These are phyloP conservation scores for Gryllus bimaculatus DNA, from an alignment of 1,140 invertebrate genomes.

Conservation along the genomic window DNA sequence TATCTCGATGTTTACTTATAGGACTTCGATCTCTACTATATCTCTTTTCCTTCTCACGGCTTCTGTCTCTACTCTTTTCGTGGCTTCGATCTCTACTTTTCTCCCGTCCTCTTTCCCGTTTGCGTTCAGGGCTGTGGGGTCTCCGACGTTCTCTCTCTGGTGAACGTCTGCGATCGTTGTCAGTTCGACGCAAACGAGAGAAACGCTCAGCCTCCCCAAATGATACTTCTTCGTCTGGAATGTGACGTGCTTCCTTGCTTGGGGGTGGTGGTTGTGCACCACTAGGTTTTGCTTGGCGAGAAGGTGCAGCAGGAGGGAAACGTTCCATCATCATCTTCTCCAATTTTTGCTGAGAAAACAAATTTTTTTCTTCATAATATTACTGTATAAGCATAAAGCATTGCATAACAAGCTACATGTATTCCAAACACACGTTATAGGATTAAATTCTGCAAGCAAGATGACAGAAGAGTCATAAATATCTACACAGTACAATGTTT, in stretches of 20 bases:
- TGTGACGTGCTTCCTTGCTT: slow-evolving; percentile 34
- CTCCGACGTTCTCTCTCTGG: slow-evolving; percentile 22
- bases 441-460: too few relatives aligned
- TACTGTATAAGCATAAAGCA: not conserved
- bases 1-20: slow-evolving; percentile 30
- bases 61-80: slow-evolving; percentile 16
- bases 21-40: slow-evolving; percentile 23
- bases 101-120: slow-evolving; percentile 23
- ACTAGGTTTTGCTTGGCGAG: slow-evolving; percentile 31
- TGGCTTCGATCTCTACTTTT: slow-evolving; percentile 19
- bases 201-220: slow-evolving; percentile 40
- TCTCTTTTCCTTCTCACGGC: slow-evolving; percentile 22
- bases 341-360: slow-evolving; percentile 47
- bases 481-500: too few relatives aligned
- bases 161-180: slow-evolving; percentile 11
- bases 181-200: slow-evolving; percentile 17
- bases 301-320: slow-evolving; percentile 40
- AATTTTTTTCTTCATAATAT: not conserved
- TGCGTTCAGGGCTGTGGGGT: slow-evolving; percentile 27
- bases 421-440: too few relatives aligned
- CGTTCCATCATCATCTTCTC: slow-evolving; percentile 59
- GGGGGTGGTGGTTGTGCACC: slow-evolving; percentile 22
- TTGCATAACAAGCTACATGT: not conserved
- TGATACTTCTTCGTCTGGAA: slow-evolving; percentile 42
- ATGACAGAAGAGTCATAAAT: too few relatives aligned